Percentiles rank a stretch among this genome's conserved stretches.
These are phyloP conservation scores for Netelia fuscicornis DNA, from an alignment of 2,888 invertebrate genomes.

Conservation along the genomic window DNA sequence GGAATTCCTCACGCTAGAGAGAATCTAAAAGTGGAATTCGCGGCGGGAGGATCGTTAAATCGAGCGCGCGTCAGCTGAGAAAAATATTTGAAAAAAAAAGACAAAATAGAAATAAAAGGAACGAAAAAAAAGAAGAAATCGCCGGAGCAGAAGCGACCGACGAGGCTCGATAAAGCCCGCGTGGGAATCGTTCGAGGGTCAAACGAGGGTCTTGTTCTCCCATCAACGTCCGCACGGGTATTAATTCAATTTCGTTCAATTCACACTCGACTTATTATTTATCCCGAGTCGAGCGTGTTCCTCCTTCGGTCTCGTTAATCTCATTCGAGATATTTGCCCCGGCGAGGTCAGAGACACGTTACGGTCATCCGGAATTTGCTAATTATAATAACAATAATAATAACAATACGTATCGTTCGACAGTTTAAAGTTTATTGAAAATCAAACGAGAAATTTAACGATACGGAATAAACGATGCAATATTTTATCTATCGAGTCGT, in stretches of 20 bases:
- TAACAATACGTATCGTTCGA: not conserved
- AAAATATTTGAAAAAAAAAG: conserved; percentile 19
- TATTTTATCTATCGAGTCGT: not conserved
- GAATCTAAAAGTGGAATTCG: conserved; percentile 53
- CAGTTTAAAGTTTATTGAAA: not conserved
- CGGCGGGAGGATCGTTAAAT: conserved; percentile 53
- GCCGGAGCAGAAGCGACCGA: conserved; percentile 36
- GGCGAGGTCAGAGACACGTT: conserved; percentile 32
- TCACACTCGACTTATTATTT: conserved; percentile 54
- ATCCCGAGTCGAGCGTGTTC: conserved; percentile 32
- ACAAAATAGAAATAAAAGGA: conserved; percentile 7
- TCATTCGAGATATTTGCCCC: conserved; percentile 32
- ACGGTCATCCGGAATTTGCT: not conserved
- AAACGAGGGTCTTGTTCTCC: conserved; percentile 61
- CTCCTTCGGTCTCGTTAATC: not conserved
- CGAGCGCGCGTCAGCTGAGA: conserved; percentile 33
- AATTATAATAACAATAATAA: not conserved
- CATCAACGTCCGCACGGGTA: conserved; percentile 53
- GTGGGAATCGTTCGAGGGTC: conserved; percentile 74
- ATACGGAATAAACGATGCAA: not conserved
- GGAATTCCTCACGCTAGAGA: conserved; percentile 19
- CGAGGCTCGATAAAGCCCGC: conserved; percentile 63
- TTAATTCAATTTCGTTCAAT: conserved; percentile 69
- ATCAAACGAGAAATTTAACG: not conserved
- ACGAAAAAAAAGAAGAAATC: conserved; percentile 19